Base-by-base conservation (phyloP, 1,140 invertebrate species). In the Berghia stephanieae region DNA sequence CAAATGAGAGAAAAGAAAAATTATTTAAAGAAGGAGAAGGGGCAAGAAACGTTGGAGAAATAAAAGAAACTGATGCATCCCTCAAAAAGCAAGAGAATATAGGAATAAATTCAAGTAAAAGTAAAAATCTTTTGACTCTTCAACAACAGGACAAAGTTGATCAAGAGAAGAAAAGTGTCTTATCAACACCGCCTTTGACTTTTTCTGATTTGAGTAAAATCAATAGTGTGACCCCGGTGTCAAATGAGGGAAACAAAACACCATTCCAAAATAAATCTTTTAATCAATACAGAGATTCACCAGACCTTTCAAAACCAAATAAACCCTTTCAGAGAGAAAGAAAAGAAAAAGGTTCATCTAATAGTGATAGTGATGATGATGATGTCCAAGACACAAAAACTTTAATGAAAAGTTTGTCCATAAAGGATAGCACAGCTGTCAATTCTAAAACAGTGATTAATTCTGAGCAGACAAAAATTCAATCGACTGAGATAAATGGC, bases 131-230 rank as follows among this genome's bases (percentile, higher is more conserved):
- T 49, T 3, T 46, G 5, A 27, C 24, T 31, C 38, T 27, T 24
- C 1, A 13, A 6, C 2, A 55, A 36, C 13, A 72, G n/a, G 4
- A 49, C 2, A n/a, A 27, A 38, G 24, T 31, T n/a, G 34, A 55
- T n/a, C n/a, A n/a, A 18, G 8, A 36, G 46, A 72, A 72, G 38
- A 55, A 3, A n/a, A 27, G 34, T 46, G 68, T 44, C 21, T 31
- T 27, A 27, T 55, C 46, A 21, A 36, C 40, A 8, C 52, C 55
- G 70, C 44, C 52, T 4, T 18, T 72, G 1, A 72, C 44, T 31
- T 72, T 72, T 72, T 44, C 70, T 55, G 46, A 34, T 36, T 16
- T 72, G 13, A 72, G 70, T 43, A 72, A 72, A 55, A 52, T 49
- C 31, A 70, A 43, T 10, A 27, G 6, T 24, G 10, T 16, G 27